phyloP scores from a whole-genome alignment of 2,888 invertebrate species.

The Drosophila yooni region DNA sequence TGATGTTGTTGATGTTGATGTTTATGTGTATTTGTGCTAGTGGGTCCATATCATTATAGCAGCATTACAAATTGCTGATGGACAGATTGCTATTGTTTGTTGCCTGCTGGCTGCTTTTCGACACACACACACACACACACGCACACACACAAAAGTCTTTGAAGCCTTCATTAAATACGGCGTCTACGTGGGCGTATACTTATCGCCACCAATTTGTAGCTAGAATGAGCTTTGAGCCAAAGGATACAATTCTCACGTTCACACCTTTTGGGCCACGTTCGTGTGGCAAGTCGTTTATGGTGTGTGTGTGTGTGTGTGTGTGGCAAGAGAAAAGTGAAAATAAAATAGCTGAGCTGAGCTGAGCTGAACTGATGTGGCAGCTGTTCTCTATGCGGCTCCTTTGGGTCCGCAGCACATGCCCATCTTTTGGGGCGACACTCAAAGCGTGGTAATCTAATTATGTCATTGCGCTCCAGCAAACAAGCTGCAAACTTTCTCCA shows the following conservation, averaged over 20 bases:
- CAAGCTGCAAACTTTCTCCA: conserved; percentile 1
- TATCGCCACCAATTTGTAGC: conserved; percentile 21
- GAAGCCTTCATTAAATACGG: conserved; percentile 37
- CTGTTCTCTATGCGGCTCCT: background rate
- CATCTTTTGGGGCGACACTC: conserved; percentile 2
- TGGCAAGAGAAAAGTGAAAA: background rate
- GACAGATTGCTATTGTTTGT: conserved; percentile 45
- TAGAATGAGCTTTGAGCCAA: conserved; percentile 4
- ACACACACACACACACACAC: background rate
- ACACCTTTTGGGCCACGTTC: conserved; percentile 1
- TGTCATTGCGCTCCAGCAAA: conserved; percentile 36
- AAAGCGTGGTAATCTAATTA: conserved; percentile 47
- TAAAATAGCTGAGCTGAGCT: conserved; percentile 9
- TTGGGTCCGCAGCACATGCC: conserved; percentile 8
- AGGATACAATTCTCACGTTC: conserved; percentile 25
- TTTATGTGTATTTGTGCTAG: background rate
- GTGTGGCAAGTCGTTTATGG: background rate
- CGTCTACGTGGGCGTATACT: conserved; percentile 39
- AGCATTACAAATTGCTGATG: conserved; percentile 65
- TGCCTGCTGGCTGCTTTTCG: conserved; percentile 1
- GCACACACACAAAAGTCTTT: background rate
- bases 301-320: background rate
- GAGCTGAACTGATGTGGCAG: conserved; percentile 9
- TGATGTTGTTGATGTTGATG: background rate
- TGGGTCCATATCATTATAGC: conserved; percentile 49